Base-by-base conservation (phyloP, 2,888 invertebrate genomes). In the Pogonocherus hispidulus region DNA sequence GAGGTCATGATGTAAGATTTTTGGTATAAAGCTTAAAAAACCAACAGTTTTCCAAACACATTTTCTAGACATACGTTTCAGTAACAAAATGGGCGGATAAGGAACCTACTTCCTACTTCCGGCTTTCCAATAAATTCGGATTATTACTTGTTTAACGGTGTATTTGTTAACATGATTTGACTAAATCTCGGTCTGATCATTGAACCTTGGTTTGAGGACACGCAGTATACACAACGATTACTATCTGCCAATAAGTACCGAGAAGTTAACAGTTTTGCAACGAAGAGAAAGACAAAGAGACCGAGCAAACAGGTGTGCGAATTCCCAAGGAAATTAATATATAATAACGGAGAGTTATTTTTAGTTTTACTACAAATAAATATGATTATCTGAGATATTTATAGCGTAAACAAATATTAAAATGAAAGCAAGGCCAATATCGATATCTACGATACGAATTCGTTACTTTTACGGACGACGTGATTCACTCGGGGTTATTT, bases 381-480 rank as follows among this genome's bases (percentile, higher is more conserved):
- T 49, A 16, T 37, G 37, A 51, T 62, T 62, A 51, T 60, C 60
- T 23, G 27, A 23, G 55, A 66, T 66, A 66, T 66, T 66, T 60
- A 66, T 66, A 54, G 35, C 46, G 22, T 54, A 60, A 54, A 66
- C 59, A 66, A 66, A 66, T 60, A 66, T 54, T 66, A 32, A 66
- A 66, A 60, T 54, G 47, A 66, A 54, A 23, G 47, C 60, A 66
- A 66, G 66, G 66, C 44, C 66, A 23, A 51, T 44, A 19, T 60
- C 47, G 19, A 52, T 44, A 59, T 16, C 46, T 47, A 47, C 27
- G 5, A 27, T 47, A n/a, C 8, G 18, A 57, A 23, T 59, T 59
- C 27, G 47, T 16, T 19, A 27, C 59, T 47, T 59, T 57, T 44
- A 44, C 41, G 14, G n/a, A 41, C 41, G 1, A n/a, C 41, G 14